Percentiles rank a stretch among this genome's conserved stretches.
Evolutionary conservation across 1,140 invertebrate species (phyloP).

Genomic region (Euwallacea fornicatus): DNA sequence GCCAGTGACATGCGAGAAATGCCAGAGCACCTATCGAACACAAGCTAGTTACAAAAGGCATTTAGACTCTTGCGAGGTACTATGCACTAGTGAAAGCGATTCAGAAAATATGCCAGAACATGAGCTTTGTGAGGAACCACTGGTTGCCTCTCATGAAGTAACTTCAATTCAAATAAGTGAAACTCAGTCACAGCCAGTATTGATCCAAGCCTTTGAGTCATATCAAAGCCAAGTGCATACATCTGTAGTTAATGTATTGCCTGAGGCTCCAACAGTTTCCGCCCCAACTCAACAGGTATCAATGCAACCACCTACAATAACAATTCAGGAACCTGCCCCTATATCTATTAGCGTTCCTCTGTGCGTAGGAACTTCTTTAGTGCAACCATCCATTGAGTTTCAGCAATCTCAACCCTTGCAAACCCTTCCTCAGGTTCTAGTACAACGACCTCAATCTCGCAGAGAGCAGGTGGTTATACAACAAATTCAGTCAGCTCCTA

Average conservation of each 20-base stretch:
- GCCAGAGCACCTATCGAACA: slow-evolving; percentile 87
- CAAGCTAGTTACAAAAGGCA: slow-evolving; percentile 84
- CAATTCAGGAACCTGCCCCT: slow-evolving; percentile 14
- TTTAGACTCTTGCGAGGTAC: slow-evolving; percentile 72
- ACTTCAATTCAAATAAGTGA: slow-evolving; percentile 21
- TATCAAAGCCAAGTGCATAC: slow-evolving; percentile 51
- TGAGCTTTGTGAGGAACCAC: slow-evolving; percentile 38
- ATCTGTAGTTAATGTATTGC: slow-evolving; percentile 46
- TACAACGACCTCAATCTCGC: slow-evolving; percentile 23
- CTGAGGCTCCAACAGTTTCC: slow-evolving; percentile 6
- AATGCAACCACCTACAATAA: slow-evolving; percentile 11
- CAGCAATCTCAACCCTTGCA: slow-evolving; percentile 35
- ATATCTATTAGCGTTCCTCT: slow-evolving; percentile 37
- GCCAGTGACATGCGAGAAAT: slow-evolving; percentile 83
- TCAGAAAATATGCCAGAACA: slow-evolving; percentile 54
- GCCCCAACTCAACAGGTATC: slow-evolving; percentile 8
- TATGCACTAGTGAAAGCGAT: slow-evolving; percentile 78
- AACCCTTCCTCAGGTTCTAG: slow-evolving; percentile 28
- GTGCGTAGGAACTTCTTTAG: slow-evolving; percentile 27
- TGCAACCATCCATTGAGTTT: slow-evolving; percentile 35
- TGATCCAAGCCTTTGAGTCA: slow-evolving; percentile 52
- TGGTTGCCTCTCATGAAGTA: slow-evolving; percentile 19
- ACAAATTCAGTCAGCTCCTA: slow-evolving; percentile 29
- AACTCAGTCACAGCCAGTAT: slow-evolving; percentile 37
- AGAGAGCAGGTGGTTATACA: slow-evolving; percentile 32